phyloP scores from a whole-genome alignment of 2,888 invertebrate species.

The Polymixis lichenea region DNA sequence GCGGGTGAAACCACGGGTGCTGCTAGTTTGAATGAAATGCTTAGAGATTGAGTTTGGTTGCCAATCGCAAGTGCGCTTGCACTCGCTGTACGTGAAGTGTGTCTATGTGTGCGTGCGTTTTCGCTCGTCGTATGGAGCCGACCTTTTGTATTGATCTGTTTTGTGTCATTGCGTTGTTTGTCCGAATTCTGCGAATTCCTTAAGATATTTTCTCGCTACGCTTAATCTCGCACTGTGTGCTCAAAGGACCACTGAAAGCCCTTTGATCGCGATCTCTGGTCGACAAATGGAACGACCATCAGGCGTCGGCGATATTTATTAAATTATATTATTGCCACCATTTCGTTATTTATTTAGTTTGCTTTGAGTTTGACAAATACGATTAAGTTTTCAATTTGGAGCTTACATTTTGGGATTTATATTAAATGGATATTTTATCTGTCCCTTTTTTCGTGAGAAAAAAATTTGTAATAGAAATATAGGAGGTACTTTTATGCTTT shows the following conservation, averaged over 20 bases:
- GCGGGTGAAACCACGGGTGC: too few species aligned
- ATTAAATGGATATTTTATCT: too few species aligned
- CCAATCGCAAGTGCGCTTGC: neutral
- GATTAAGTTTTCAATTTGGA: constrained; percentile 20
- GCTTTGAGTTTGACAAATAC: constrained; percentile 25
- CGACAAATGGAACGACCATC: constrained; percentile 45
- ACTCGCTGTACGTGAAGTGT: neutral
- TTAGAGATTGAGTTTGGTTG: neutral
- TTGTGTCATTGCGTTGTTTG: constrained; percentile 51
- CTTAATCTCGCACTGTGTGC: constrained; percentile 55
- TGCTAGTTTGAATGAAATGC: neutral
- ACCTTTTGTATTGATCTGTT: neutral
- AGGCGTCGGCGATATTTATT: constrained; percentile 22
- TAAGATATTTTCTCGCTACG: constrained; percentile 54
- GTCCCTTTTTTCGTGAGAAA: too few species aligned
- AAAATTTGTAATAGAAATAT: too few species aligned
- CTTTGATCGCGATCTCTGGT: constrained; percentile 50
- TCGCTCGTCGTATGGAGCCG: neutral
- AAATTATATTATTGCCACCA: constrained; percentile 19
- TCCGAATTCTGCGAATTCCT: constrained; percentile 54
- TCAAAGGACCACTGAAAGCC: constrained; percentile 46
- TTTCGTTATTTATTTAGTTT: constrained; percentile 19
- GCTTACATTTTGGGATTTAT: neutral
- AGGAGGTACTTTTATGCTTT: too few species aligned
- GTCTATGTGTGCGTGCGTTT: neutral